These are phyloP conservation scores for Baccha elongata DNA, from an alignment of 2,888 invertebrate genomes.

Conservation along the genomic window DNA sequence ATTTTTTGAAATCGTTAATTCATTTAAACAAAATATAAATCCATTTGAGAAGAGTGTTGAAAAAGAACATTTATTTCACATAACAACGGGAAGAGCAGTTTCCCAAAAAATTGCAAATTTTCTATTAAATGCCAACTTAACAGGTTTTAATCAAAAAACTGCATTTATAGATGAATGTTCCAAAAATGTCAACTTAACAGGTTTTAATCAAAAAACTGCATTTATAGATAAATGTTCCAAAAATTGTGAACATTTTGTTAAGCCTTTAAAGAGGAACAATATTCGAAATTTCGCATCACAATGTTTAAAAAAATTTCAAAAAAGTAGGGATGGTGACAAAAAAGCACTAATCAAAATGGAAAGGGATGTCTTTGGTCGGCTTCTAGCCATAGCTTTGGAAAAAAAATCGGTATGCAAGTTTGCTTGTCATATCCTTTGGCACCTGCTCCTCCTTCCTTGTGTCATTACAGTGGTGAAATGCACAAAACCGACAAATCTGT, in stretches of 20 bases:
- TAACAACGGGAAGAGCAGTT: not conserved
- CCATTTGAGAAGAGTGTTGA: not conserved
- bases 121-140: constrained; percentile 10
- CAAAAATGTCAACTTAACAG: constrained; percentile 2
- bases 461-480: constrained; percentile 13
- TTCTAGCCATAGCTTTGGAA: constrained; percentile 28
- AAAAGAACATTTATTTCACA: not conserved
- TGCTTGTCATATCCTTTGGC: no score
- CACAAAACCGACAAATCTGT: constrained; percentile 25
- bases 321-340: constrained; percentile 3
- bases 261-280: not conserved
- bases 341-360: constrained; percentile 6
- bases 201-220: constrained; percentile 2
- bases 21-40: not conserved
- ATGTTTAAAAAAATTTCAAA: constrained; percentile 4
- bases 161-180: constrained; percentile 1
- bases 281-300: constrained; percentile 3
- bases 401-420: constrained; percentile 9
- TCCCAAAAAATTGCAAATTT: not conserved
- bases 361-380: constrained; percentile 14
- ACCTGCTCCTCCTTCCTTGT: no score
- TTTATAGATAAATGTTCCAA: not conserved
- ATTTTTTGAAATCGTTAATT: not conserved
- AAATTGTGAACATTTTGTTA: not conserved
- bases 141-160: constrained; percentile 9